These are phyloP conservation scores for Orcinus orca DNA, from an alignment of 2,113 vertebrate genomes.

Conservation along the genomic window DNA sequence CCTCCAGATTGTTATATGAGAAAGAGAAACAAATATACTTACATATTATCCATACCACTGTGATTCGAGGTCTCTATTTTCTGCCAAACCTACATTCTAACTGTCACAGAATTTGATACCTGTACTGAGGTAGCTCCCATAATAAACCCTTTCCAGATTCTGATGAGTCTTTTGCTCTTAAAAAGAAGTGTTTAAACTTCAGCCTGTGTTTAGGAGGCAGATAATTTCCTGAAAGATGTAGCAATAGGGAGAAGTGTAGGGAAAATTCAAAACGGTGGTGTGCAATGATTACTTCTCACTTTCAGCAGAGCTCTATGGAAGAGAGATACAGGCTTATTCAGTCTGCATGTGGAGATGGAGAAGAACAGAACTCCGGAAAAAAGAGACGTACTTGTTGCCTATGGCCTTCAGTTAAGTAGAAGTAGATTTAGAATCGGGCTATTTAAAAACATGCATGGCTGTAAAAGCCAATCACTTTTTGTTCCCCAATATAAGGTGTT, in stretches of 20 bases:
- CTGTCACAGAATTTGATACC: neutral
- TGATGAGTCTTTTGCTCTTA: neutral
- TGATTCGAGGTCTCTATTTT: neutral
- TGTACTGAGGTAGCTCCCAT: neutral
- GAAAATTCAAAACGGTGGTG: neutral
- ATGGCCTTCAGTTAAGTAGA: neutral
- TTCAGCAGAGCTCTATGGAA: neutral
- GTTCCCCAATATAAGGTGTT: neutral
- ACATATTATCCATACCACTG: neutral
- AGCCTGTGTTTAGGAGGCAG: neutral
- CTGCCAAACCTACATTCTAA: neutral
- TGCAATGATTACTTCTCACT: neutral
- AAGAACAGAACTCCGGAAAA: neutral
- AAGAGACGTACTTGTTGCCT: neutral
- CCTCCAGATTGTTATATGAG: neutral
- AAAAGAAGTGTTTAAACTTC: neutral
- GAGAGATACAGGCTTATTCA: neutral
- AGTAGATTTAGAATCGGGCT: neutral
- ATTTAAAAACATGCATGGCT: neutral
- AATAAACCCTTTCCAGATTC: neutral
- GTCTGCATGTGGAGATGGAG: neutral
- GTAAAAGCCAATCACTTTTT: neutral
- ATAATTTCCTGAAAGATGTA: neutral
- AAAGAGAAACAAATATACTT: neutral
- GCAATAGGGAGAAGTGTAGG: neutral